Conservation (phyloP, 2,888 invertebrate genomes). For the Athrips mouffetella region DNA sequence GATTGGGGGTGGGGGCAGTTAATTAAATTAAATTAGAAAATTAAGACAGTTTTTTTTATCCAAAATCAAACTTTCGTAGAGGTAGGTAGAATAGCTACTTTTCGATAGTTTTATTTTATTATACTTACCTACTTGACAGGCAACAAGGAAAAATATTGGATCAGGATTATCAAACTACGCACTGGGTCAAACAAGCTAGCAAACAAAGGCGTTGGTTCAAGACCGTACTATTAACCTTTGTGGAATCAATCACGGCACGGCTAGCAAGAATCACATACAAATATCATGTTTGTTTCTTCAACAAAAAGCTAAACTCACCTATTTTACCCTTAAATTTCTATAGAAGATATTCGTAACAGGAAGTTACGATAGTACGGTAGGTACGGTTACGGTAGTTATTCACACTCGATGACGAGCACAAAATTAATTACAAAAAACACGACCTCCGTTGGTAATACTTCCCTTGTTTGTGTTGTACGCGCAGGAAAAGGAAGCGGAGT, state of each 20-base stretch:
- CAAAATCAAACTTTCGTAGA: too few species aligned
- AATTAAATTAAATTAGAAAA: too few species aligned
- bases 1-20: too few species aligned
- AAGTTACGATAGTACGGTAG: background rate
- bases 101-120: too few species aligned
- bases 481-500: constrained; percentile 15
- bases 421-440: constrained; percentile 6
- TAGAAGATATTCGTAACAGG: background rate
- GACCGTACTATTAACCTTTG: too few species aligned
- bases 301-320: background rate
- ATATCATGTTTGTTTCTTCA: too few species aligned
- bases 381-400: background rate
- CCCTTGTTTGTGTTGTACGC: constrained; percentile 28
- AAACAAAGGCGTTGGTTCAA: constrained; percentile 1
- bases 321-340: too few species aligned
- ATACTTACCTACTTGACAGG: too few species aligned
- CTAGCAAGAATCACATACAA: too few species aligned
- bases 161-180: background rate
- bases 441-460: background rate
- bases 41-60: too few species aligned
- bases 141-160: background rate
- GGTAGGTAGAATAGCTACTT: too few species aligned
- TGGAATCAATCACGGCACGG: too few species aligned
- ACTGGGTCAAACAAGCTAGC: background rate
- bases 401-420: constrained; percentile 17